A percentile compares a stretch with the other conserved stretches of the same genome.
phyloP scores from a whole-genome alignment of 2,888 invertebrate species.

The Drosophila rubida region DNA sequence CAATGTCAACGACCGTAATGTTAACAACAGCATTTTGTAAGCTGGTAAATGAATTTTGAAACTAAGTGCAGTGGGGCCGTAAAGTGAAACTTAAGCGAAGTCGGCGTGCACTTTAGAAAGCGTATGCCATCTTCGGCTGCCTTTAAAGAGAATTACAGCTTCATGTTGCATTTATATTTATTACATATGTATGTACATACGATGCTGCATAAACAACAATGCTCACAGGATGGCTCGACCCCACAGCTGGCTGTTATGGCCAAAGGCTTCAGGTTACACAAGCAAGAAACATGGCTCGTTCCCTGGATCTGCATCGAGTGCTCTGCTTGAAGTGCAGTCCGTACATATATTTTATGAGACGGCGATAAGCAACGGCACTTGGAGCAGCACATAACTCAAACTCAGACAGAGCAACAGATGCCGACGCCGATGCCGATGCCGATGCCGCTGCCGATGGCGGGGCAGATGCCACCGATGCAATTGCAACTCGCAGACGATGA shows the following conservation, averaged over 20 bases:
- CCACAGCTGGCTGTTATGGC: slow-evolving; percentile 50
- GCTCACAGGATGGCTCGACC: slow-evolving; percentile 17
- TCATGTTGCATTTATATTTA: slow-evolving; percentile 19
- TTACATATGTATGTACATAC: slow-evolving; percentile 14
- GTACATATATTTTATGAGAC: slow-evolving; percentile 49
- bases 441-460: background rate
- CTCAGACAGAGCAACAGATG: slow-evolving; percentile 20
- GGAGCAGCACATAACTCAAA: slow-evolving; percentile 50
- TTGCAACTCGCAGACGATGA: slow-evolving; percentile 12
- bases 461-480: slow-evolving; percentile 3
- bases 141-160: no score
- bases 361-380: slow-evolving; percentile 64
- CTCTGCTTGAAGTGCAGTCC: slow-evolving; percentile 37
- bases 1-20: no score
- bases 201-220: slow-evolving; percentile 13
- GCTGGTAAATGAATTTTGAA: no score
- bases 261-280: slow-evolving; percentile 70
- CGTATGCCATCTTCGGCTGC: background rate
- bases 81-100: no score
- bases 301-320: slow-evolving; percentile 3
- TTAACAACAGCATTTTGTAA: no score
- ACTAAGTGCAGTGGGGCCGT: no score
- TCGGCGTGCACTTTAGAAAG: background rate
- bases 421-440: background rate
- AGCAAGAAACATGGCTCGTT: slow-evolving; percentile 30